Percentiles rank a stretch among this genome's conserved stretches.
Conservation (phyloP, 2,888 invertebrate species). For the Pyrrhia umbra region DNA sequence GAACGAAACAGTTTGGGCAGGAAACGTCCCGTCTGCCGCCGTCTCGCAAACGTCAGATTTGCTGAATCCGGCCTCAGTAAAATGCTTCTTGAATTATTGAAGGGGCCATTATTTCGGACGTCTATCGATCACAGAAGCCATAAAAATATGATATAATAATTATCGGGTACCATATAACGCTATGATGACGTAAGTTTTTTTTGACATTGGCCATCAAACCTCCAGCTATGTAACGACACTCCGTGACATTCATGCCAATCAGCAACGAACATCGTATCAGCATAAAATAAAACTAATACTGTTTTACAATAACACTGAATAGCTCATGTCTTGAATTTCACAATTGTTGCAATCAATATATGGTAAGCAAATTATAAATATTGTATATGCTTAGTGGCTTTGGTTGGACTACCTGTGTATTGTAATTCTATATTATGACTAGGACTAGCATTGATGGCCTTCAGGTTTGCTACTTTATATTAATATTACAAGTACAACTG, state of each 20-base stretch:
- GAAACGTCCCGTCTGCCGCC: constrained; percentile 15
- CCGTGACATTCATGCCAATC: constrained; percentile 9
- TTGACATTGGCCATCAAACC: constrained; percentile 17
- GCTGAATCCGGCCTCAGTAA: not conserved
- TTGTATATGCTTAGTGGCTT: constrained; percentile 1
- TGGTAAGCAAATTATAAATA: constrained; percentile 20
- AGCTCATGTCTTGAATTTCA: constrained; percentile 27
- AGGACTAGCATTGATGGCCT: constrained; percentile 6
- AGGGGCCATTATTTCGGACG: constrained; percentile 8
- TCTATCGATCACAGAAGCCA: not conserved
- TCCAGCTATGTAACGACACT: not conserved
- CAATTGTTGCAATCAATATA: constrained; percentile 25
- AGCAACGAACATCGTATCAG: constrained; percentile 13
- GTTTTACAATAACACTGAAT: constrained; percentile 30
- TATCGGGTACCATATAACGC: constrained; percentile 3
- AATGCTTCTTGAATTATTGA: constrained; percentile 27
- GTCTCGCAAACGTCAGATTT: constrained; percentile 23
- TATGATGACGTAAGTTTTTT: constrained; percentile 7
- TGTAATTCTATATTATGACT: not conserved
- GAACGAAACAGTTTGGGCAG: not conserved
- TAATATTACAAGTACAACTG: too few species aligned
- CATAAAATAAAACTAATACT: constrained; percentile 31
- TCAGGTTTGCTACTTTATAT: too few species aligned
- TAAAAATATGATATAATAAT: constrained; percentile 15
- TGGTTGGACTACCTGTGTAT: not conserved